Evolutionary conservation across 2,113 vertebrate species (phyloP).

Genomic region (Holacanthus passer): DNA sequence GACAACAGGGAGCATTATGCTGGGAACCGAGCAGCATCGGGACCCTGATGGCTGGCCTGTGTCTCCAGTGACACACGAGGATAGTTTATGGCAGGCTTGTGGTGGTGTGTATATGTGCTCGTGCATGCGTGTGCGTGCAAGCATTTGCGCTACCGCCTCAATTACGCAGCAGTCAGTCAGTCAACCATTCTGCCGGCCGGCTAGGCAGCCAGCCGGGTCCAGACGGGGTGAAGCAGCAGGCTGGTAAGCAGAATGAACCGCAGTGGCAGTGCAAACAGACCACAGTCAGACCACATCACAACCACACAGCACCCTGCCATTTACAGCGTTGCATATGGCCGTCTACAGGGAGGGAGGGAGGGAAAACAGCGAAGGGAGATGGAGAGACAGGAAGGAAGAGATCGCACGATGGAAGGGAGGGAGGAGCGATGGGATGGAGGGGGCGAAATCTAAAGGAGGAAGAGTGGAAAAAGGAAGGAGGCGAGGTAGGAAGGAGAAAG

Average conservation of each 20-base stretch:
- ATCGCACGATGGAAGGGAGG: slow-evolving; percentile 11
- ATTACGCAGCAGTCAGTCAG: slow-evolving; percentile 60
- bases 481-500: neutral
- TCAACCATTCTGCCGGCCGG: slow-evolving; percentile 19
- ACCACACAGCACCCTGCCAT: slow-evolving; percentile 69
- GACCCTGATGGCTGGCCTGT: slow-evolving; percentile 38
- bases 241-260: slow-evolving; percentile 65
- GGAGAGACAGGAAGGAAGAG: neutral
- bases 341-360: slow-evolving; percentile 34
- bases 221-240: slow-evolving; percentile 63
- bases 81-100: slow-evolving; percentile 61
- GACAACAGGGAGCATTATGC: slow-evolving; percentile 47
- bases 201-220: slow-evolving; percentile 52
- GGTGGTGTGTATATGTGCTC: slow-evolving; percentile 22
- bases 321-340: slow-evolving; percentile 52
- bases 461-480: neutral
- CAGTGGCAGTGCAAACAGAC: slow-evolving; percentile 71
- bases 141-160: slow-evolving; percentile 38
- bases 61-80: slow-evolving; percentile 33
- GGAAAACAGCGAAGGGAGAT: neutral
- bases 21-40: slow-evolving; percentile 11
- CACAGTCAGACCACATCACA: slow-evolving; percentile 71
- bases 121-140: slow-evolving; percentile 27
- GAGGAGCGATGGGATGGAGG: neutral
- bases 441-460: neutral